phyloP scores from a whole-genome alignment of 2,888 invertebrate genomes.

The Papilio protenor region DNA sequence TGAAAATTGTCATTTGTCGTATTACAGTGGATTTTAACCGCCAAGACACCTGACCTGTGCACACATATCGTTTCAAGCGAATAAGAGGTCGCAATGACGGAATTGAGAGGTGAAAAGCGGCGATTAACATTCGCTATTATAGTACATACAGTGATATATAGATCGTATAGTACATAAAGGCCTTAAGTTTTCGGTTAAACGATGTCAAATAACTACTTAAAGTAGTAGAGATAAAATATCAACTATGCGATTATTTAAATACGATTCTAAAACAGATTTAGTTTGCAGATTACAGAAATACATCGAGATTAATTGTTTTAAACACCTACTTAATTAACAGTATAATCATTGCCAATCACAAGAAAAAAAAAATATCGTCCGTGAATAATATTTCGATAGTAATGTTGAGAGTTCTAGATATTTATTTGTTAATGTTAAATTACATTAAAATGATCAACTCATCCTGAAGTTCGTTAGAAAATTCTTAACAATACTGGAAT shows the following conservation, averaged over 20 bases:
- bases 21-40: too few relatives aligned
- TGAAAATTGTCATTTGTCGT: too few relatives aligned
- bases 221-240: not conserved
- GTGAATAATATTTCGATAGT: not conserved
- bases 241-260: conserved; percentile 24
- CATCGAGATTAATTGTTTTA: not conserved
- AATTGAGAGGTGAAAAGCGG: too few relatives aligned
- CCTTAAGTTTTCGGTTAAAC: conserved; percentile 18
- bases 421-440: not conserved
- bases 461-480: not conserved
- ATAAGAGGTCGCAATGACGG: too few relatives aligned
- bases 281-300: not conserved
- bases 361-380: not conserved
- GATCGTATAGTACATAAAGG: not conserved
- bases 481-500: not conserved
- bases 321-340: not conserved
- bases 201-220: conserved; percentile 11
- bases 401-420: not conserved
- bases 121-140: not conserved
- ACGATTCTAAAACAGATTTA: not conserved
- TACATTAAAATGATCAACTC: not conserved
- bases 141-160: too few relatives aligned
- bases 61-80: too few relatives aligned
- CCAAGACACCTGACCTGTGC: too few relatives aligned
- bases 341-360: not conserved